Evolutionary conservation across 2,797 vertebrate species (phyloP), one percentile per base, ranked within the genome.

Genomic region (Syndactyla subalaris): DNA sequence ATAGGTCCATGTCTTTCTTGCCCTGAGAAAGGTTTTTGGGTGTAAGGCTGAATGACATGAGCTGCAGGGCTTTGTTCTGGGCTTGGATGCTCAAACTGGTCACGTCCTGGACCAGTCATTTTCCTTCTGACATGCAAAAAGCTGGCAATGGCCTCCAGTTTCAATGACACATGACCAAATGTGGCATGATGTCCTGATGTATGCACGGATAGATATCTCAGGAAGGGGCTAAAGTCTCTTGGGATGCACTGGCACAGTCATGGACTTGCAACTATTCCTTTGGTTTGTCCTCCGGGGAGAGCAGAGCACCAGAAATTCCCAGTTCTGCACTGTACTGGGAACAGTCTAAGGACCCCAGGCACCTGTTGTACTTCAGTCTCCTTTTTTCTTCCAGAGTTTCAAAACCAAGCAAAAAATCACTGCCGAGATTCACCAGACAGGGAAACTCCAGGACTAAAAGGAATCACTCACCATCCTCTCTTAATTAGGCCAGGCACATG

Each of bases 141-240:
- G 6, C 30, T 46, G 59, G n/a, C 14, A 91, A 65, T 5, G 10
- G 19, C 26, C 14, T 57, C 17, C 34, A 27, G 14, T 13, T 68
- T 17, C 10, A 21, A n/a, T 51, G 39, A 54, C 7, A n/a, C 34
- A 8, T 3, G 19, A 23, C 23, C 34, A 65, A 0, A 0, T 20
- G n/a, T 22, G 3, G 5, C 21, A 4, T 2, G 12, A 46, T 72
- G 24, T 30, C 32, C 21, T 68, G 10, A 71, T 30, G 22, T 21
- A 23, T 9, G 15, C 12, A 48, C 2, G n/a, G 29, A 26, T 0
- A 43, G 18, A 39, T 24, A 14, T 2, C 65, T 51, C 43, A 89
- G 55, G 8, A 46, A 19, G 70, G 12, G 23, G 17, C 3, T 66
- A 11, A 85, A 61, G 9, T 58, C 23, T 58, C 51, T 62, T 63